Base-by-base conservation (phyloP, 2,888 invertebrate species). In the Anodontia alba region DNA sequence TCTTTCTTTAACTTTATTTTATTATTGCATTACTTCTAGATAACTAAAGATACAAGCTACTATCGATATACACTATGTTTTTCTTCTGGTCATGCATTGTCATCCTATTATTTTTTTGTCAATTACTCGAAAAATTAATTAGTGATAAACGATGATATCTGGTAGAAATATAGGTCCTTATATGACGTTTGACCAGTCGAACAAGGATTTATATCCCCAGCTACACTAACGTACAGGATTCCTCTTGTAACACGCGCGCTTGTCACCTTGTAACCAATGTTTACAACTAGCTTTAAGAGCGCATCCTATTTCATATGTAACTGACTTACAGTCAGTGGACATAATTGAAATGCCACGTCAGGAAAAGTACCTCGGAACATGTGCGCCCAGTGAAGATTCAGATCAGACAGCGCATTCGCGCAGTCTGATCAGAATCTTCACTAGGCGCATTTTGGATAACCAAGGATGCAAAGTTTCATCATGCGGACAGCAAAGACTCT, bases 41-140 rank as follows among this genome's bases (percentile, higher is more conserved):
- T n/a, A n/a, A n/a, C n/a, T n/a, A n/a, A n/a, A n/a, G n/a, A n/a
- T n/a, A n/a, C n/a, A n/a, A n/a, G n/a, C n/a, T n/a, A n/a, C n/a
- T n/a, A n/a, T n/a, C n/a, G n/a, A n/a, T n/a, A n/a, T n/a, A n/a
- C n/a, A 8, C 38, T 38, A 12, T 38, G 12, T 38, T 38, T 38
- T 38, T 38, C 12, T 38, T 38, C 12, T 5, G 38, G 38, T 54
- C 23, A 54, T 54, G 54, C 54, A 54, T 54, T 26, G 54, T 54
- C 54, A 54, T 54, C 17, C 20, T 54, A 23, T n/a, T 49, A 5
- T 49, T 49, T 54, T 54, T 26, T 26, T 54, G 23, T 54, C 23
- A 26, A 8, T 62, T 62, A 62, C 62, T 33, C 31, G 62, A 62
- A 62, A 62, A 62, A 62, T 20, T 33, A 31, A 62, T 62, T 33